Conservation (phyloP, 2,888 invertebrate genomes). For the Trichopoda pennipes region DNA sequence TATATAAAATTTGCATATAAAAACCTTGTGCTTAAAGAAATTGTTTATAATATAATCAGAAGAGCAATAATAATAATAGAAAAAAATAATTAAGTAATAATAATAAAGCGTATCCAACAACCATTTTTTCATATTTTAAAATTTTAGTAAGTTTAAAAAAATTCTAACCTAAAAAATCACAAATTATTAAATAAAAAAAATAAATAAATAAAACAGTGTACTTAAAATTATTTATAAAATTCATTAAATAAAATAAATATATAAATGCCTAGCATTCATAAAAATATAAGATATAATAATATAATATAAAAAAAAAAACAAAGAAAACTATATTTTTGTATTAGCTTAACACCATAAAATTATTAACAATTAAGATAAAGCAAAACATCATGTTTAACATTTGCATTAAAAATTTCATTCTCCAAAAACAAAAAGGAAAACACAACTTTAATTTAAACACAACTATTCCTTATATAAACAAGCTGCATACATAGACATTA, state of each 20-base stretch:
- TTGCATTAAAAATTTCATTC: constrained; percentile 59
- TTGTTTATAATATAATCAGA: too few species aligned
- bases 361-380: constrained; percentile 6
- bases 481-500: constrained; percentile 44
- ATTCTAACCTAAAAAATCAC: constrained; percentile 21
- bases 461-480: constrained; percentile 63
- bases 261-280: constrained; percentile 53
- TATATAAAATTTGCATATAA: too few species aligned
- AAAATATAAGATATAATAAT: constrained; percentile 5
- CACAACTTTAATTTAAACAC: constrained; percentile 30
- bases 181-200: background rate
- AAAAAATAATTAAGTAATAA: too few species aligned
- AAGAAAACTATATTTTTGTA: constrained; percentile 58
- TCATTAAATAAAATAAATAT: background rate
- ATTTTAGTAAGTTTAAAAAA: constrained; percentile 15
- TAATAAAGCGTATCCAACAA: too few species aligned
- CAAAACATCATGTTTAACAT: constrained; percentile 35
- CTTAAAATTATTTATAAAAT: constrained; percentile 43
- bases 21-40: too few species aligned
- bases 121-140: background rate
- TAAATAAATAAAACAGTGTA: background rate
- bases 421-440: constrained; percentile 10
- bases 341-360: constrained; percentile 52
- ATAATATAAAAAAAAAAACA: constrained; percentile 26
- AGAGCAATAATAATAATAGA: too few species aligned